These are phyloP conservation scores for Mallotus villosus DNA, from an alignment of 2,797 vertebrate genomes.

Conservation along the genomic window DNA sequence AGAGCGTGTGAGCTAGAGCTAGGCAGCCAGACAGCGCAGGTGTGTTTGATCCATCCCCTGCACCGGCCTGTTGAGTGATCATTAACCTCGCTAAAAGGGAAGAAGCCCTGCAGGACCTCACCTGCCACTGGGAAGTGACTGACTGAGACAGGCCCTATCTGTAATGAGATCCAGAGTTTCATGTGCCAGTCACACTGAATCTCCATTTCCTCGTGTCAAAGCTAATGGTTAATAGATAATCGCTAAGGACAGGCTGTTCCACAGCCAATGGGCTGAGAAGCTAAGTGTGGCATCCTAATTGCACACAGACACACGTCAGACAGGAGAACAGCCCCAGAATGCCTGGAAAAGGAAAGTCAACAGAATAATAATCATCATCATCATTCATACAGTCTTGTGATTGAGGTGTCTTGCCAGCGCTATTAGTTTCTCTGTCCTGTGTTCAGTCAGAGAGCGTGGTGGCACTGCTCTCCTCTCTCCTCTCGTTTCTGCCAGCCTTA, in stretches of 20 bases:
- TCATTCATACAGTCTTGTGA: no score
- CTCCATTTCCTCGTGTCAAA: not conserved
- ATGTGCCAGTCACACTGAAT: not conserved
- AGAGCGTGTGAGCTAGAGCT: not conserved
- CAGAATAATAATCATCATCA: no score
- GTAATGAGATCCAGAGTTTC: not conserved
- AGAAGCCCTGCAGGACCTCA: not conserved
- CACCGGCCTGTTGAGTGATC: not conserved
- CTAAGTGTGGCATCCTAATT: not conserved
- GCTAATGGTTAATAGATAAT: no score
- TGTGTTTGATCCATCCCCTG: not conserved
- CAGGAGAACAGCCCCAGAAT: not conserved
- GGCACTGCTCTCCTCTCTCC: not conserved
- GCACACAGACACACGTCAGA: not conserved
- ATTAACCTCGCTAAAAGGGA: not conserved
- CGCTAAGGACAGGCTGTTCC: no score
- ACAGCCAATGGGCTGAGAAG: no score
- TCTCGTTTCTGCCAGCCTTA: not conserved
- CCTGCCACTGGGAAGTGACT: not conserved
- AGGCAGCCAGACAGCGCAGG: not conserved
- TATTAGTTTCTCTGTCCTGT: not conserved
- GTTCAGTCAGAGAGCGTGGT: not conserved
- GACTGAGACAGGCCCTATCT: not conserved
- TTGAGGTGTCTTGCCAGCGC: no score
- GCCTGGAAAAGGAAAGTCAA: not conserved